A percentile compares a stretch with the other conserved stretches of the same genome.
These are phyloP conservation scores for Dicycla oo DNA, from an alignment of 2,888 invertebrate genomes.

Conservation along the genomic window DNA sequence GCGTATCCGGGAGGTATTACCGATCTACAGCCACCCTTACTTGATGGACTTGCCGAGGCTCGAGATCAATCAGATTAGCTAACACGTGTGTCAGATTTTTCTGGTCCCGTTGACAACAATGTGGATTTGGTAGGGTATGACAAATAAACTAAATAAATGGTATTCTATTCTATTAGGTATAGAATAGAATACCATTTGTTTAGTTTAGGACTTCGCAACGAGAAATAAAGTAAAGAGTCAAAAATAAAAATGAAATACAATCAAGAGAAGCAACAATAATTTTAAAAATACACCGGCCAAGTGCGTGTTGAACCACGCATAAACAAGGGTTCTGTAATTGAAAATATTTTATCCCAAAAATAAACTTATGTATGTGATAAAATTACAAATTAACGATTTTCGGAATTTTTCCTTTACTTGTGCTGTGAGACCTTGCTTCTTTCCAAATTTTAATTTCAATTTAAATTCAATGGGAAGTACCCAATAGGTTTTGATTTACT, in stretches of 20 bases:
- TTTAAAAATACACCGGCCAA: background rate
- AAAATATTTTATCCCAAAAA: no score
- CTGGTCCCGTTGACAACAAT: background rate
- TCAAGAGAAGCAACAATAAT: background rate
- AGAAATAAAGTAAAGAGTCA: background rate
- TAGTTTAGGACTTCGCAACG: background rate
- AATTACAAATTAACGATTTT: no score
- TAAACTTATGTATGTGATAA: no score
- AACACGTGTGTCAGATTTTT: conserved; percentile 23
- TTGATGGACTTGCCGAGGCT: conserved; percentile 6
- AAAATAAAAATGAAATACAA: background rate
- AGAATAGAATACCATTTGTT: background rate
- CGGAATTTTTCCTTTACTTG: no score
- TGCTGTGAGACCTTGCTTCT: no score
- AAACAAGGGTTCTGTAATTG: no score
- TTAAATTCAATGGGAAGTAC: no score
- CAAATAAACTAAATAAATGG: no score
- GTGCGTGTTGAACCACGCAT: no score
- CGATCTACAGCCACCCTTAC: background rate
- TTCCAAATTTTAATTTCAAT: no score
- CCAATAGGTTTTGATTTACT: no score
- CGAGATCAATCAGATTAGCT: conserved; percentile 46
- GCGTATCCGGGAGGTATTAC: conserved; percentile 29
- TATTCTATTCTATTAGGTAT: no score
- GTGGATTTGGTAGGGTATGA: background rate